A percentile compares a stretch with the other conserved stretches of the same genome.
Conservation (phyloP, 2,797 vertebrate genomes). For the Mionectes olivaceus region DNA sequence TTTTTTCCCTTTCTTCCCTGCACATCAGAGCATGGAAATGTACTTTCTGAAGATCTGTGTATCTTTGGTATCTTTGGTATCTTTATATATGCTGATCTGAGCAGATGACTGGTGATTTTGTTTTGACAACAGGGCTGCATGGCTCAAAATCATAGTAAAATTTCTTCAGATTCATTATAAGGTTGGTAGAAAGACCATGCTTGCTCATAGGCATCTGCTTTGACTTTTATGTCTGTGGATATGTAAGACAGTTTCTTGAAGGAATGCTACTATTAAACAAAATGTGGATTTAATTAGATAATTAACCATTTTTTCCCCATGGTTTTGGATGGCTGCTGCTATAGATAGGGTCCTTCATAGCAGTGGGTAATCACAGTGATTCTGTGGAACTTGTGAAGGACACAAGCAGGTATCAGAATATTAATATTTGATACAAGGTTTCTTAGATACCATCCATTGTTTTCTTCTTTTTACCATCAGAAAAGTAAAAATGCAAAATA, state of each 20-base stretch:
- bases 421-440: neutral
- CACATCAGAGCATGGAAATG: neutral
- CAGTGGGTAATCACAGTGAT: neutral
- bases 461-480: neutral
- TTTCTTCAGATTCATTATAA: neutral
- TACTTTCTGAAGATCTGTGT: neutral
- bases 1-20: neutral
- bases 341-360: neutral
- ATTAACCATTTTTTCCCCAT: neutral
- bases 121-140: neutral
- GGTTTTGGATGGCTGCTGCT: neutral
- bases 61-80: neutral
- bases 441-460: neutral
- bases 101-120: neutral
- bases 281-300: neutral
- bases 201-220: neutral
- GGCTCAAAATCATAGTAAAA: neutral
- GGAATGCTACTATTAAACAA: neutral
- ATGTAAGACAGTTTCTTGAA: neutral
- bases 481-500: neutral
- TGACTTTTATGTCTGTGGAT: fast-evolving
- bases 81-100: neutral
- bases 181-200: neutral
- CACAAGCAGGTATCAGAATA: neutral
- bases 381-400: neutral